Evolutionary conservation across 2,113 vertebrate species (phyloP).

Genomic region (Atractosteus spatula): DNA sequence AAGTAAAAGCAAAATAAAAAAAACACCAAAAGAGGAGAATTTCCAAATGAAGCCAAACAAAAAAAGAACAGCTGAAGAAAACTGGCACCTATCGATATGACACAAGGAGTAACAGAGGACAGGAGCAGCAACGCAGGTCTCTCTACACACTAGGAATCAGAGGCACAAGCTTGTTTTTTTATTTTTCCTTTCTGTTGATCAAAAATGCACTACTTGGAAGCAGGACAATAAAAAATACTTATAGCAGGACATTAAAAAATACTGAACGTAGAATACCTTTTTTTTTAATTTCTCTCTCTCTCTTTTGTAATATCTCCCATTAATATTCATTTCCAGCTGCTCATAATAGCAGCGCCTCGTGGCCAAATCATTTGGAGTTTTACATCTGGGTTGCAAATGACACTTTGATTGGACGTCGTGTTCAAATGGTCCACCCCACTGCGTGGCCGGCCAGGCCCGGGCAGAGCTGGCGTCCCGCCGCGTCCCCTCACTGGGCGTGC

Average conservation of each 20-base stretch:
- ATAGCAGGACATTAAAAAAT: conserved; percentile 97
- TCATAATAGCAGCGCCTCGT: conserved; percentile 99
- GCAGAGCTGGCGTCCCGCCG: conserved; percentile 93
- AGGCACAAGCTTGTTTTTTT: conserved; percentile 69
- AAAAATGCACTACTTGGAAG: conserved; percentile 80
- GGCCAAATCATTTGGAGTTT: conserved; percentile 99
- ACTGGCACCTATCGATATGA: conserved; percentile 87
- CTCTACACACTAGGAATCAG: conserved; percentile 88
- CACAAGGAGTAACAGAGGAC: conserved; percentile 91
- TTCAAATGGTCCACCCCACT: conserved; percentile 97
- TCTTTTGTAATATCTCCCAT: conserved; percentile 95
- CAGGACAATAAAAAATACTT: conserved; percentile 85
- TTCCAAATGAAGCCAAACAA: conserved; percentile 43
- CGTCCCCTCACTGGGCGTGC: conserved; percentile 97
- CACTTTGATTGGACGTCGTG: conserved; percentile 99
- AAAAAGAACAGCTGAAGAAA: conserved; percentile 47
- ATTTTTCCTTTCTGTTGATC: conserved; percentile 40
- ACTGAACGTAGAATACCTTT: conserved; percentile 99
- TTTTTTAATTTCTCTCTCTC: conserved; percentile 41
- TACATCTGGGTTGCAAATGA: conserved; percentile 99
- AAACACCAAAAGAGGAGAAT: conserved; percentile 52
- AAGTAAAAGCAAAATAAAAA: conserved; percentile 66
- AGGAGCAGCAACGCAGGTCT: conserved; percentile 78
- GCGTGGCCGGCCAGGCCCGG: conserved; percentile 93
- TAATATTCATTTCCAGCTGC: conserved; percentile 99